Evolutionary conservation across 2,113 vertebrate genomes (phyloP), one percentile per base, ranked within the genome.

Genomic region (Aix galericulata): DNA sequence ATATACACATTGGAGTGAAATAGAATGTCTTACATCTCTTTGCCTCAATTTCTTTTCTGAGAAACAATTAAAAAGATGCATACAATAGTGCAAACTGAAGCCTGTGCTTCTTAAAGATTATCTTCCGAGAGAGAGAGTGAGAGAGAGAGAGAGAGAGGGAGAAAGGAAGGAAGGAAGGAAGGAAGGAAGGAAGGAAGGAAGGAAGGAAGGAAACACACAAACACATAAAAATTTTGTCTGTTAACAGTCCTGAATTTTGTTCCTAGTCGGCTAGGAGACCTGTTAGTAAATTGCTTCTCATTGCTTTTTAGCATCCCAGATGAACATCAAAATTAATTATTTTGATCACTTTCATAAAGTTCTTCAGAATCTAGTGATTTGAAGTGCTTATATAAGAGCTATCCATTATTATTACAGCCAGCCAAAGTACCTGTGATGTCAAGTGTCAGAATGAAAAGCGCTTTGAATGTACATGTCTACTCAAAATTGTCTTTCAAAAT

Each of bases 391-490:
- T n/a, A 6, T 60, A 52, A 72, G 42, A 88, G 8, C 34, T 31
- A 52, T 31, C 36, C 52, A 9, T 67, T 85, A 55, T 63, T 63
- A 25, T 12, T 56, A 11, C 34, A 86, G 42, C 25, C 52, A 75
- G 58, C 5, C 38, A 85, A 34, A 1, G 1, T 55, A 68, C 6
- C 62, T 52, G 71, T 76, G 22, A 63, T 60, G 27, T 68, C 48
- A 91, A 68, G 29, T 29, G 18, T 85, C 27, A 59, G 27, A 76
- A 20, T 15, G 6, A 85, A 93, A 68, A 68, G 5, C 21, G 59
- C 13, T 75, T 89, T 55, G 48, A 72, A 60, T 44, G 22, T 6
- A 31, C 0, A 0, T 31, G 4, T 4, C 11, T 48, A 13, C 2
- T 32, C 16, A 15, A 94, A 92, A 76, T 53, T 42, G 15, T 40